Percentiles rank a stretch among this genome's conserved stretches.
These are phyloP conservation scores for Myathropa florea DNA, from an alignment of 2,888 invertebrate species.

Conservation along the genomic window DNA sequence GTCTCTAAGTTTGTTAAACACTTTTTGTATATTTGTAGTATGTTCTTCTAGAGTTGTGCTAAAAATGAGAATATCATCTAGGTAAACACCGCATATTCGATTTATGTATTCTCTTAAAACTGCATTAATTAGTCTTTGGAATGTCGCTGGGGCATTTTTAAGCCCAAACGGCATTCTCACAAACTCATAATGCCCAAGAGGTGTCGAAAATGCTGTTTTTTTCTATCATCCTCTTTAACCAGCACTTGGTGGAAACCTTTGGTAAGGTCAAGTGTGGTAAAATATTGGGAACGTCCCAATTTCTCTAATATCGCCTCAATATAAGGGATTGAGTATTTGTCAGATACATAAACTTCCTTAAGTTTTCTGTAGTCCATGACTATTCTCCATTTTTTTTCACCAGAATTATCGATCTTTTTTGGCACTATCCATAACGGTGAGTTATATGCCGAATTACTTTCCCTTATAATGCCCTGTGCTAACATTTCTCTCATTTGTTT, in stretches of 20 bases:
- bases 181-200: background rate
- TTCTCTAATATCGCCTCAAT: conserved; percentile 26
- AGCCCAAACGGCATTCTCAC: background rate
- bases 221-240: background rate
- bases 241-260: background rate
- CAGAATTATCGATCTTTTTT: conserved; percentile 18
- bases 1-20: background rate
- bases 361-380: conserved; percentile 33
- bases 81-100: conserved; percentile 5
- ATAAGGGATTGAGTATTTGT: conserved; percentile 4
- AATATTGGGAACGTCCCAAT: background rate
- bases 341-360: background rate
- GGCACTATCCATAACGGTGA: conserved; percentile 17
- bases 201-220: background rate
- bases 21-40: background rate
- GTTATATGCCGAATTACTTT: conserved; percentile 12
- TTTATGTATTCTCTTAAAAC: background rate
- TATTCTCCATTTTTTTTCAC: conserved; percentile 19
- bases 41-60: background rate
- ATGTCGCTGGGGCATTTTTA: background rate
- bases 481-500: conserved; percentile 5
- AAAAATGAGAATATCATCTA: background rate
- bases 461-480: conserved; percentile 9
- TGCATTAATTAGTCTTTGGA: background rate
- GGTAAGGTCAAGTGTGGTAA: background rate